Conservation (phyloP, 2,113 vertebrate genomes). For the Forbesichthys papilliferus region DNA sequence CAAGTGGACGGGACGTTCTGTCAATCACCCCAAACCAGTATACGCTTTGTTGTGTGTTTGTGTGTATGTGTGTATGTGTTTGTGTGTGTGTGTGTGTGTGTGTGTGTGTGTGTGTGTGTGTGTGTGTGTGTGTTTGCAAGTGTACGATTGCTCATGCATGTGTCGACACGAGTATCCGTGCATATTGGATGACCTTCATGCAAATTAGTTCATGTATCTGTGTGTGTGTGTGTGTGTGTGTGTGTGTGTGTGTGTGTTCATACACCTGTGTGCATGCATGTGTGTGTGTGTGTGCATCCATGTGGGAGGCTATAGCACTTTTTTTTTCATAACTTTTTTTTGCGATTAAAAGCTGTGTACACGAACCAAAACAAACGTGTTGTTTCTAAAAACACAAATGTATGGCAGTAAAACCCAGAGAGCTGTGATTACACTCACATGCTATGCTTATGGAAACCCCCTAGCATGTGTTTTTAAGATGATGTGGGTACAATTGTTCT, state of each 20-base stretch:
- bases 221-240: not conserved
- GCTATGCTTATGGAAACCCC: constrained; percentile 16
- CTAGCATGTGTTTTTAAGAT: constrained; percentile 4
- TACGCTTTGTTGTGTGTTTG: constrained; percentile 8
- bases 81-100: not conserved
- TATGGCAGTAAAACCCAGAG: not conserved
- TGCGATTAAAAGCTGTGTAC: too few species aligned
- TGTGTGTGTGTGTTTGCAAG: constrained; percentile 1
- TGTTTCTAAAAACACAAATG: not conserved
- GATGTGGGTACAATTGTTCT: constrained; percentile 22
- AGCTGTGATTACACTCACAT: constrained; percentile 5
- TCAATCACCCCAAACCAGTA: constrained; percentile 43
- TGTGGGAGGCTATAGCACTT: too few species aligned
- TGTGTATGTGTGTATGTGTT: constrained; percentile 8
- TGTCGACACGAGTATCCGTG: not conserved
- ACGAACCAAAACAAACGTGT: not conserved
- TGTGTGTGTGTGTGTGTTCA: not conserved
- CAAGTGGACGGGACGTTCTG: constrained; percentile 52
- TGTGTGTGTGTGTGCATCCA: not conserved
- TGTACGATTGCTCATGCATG: not conserved
- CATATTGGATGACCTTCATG: not conserved
- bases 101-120: constrained; percentile 17
- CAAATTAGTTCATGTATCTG: not conserved
- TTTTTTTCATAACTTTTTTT: too few species aligned
- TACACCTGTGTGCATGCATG: not conserved